Conservation (phyloP, 2,888 invertebrate species). For the Cheilosia vernalis region DNA sequence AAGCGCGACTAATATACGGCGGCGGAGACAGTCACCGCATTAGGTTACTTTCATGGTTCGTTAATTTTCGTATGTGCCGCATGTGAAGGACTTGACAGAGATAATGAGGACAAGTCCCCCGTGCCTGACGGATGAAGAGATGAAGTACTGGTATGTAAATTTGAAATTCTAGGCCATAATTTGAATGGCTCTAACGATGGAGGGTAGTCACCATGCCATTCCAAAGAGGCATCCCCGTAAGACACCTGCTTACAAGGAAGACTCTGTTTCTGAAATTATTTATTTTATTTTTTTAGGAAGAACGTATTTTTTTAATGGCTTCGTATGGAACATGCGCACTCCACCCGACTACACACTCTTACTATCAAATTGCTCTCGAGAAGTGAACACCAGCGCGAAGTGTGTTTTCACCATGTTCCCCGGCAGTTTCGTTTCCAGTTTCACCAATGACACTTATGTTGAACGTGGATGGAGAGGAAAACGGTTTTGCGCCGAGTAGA, state of each 20-base stretch:
- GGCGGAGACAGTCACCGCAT: conserved; percentile 40
- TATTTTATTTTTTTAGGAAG: conserved; percentile 2
- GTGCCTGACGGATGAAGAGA: conserved; percentile 13
- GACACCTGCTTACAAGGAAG: conserved; percentile 36
- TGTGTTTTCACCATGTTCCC: conserved; percentile 31
- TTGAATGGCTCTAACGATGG: background rate
- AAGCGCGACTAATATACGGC: conserved; percentile 1
- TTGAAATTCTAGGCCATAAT: conserved; percentile 8
- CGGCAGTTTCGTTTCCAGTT: conserved; percentile 32
- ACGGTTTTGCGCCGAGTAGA: conserved; percentile 34
- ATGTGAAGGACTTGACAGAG: conserved; percentile 17
- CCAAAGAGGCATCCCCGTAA: conserved; percentile 17
- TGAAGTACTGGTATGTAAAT: background rate
- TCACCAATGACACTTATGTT: conserved; percentile 30
- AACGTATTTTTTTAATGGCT: conserved; percentile 64
- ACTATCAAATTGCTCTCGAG: conserved; percentile 41
- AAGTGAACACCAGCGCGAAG: background rate
- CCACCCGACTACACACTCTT: conserved; percentile 44
- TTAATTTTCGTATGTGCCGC: conserved; percentile 35
- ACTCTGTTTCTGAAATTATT: background rate
- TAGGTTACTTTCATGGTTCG: conserved; percentile 70
- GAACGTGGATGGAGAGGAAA: background rate
- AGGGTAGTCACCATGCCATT: background rate
- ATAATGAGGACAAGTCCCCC: conserved; percentile 40
- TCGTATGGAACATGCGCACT: conserved; percentile 56